A percentile compares a stretch with the other conserved stretches of the same genome.
Conservation (phyloP, 2,888 invertebrate genomes). For the Timema cristinae region DNA sequence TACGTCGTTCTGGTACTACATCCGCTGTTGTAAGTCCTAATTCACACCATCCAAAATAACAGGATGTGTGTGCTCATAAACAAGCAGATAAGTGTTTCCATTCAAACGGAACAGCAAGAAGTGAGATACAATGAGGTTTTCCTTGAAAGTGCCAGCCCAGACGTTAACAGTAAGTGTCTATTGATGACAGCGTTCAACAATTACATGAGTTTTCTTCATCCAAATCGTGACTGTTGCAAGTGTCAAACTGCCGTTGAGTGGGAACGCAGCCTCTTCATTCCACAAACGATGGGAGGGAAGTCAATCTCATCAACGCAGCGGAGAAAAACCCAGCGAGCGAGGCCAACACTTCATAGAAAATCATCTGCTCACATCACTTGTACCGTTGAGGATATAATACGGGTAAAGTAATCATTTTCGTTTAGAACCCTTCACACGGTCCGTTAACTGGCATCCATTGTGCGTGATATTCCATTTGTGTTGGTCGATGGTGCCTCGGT, state of each 20-base stretch:
- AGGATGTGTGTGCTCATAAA: not conserved
- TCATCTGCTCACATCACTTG: too few species aligned
- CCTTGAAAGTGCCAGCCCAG: not conserved
- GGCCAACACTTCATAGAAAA: too few species aligned
- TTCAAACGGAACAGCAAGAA: not conserved
- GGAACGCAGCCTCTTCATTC: not conserved
- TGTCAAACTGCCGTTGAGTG: not conserved
- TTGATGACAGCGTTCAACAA: not conserved
- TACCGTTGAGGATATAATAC: too few species aligned
- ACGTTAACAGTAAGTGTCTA: conserved; percentile 2
- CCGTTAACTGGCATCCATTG: too few species aligned
- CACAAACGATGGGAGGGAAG: not conserved
- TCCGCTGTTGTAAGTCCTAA: not conserved
- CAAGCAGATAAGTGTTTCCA: not conserved
- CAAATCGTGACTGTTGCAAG: not conserved
- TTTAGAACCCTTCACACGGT: too few species aligned
- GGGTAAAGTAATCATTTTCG: too few species aligned
- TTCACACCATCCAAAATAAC: not conserved
- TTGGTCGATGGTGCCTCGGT: too few species aligned
- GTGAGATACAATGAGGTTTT: conserved; percentile 1
- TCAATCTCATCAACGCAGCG: not conserved
- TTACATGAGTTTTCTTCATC: not conserved
- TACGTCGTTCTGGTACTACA: not conserved
- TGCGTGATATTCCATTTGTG: too few species aligned
- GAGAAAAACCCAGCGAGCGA: not conserved